A percentile compares a stretch with the other conserved stretches of the same genome.
phyloP scores from a whole-genome alignment of 2,113 vertebrate genomes.

The Pelodiscus sinensis region DNA sequence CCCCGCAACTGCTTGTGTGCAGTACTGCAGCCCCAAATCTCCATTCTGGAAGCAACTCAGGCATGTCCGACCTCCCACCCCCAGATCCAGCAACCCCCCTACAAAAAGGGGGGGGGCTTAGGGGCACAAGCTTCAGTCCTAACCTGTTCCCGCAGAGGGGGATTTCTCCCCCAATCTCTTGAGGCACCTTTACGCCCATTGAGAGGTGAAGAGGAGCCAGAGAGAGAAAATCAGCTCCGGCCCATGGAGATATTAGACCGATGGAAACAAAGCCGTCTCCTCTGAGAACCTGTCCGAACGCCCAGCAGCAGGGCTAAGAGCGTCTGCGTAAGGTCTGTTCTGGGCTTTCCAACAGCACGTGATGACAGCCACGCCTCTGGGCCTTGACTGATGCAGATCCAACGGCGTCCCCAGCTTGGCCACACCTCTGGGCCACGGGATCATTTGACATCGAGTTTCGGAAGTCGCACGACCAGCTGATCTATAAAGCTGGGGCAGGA shows the following conservation, averaged over 20 bases:
- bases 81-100: neutral
- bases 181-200: neutral
- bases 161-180: neutral
- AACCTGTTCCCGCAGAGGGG: fast-evolving
- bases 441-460: neutral
- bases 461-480: neutral
- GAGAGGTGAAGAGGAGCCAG: neutral
- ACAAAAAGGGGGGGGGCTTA: neutral
- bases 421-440: neutral
- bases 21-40: neutral
- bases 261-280: neutral
- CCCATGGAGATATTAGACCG: neutral
- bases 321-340: neutral
- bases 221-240: neutral
- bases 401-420: no score
- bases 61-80: neutral
- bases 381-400: no score
- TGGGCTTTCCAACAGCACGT: neutral
- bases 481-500: neutral
- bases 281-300: neutral
- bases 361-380: neutral
- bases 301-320: neutral
- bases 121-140: neutral
- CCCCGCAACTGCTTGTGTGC: fast-evolving
- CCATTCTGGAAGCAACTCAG: neutral